A percentile compares a stretch with the other conserved stretches of the same genome.
Evolutionary conservation across 2,888 invertebrate genomes (phyloP).

Genomic region (Oithona nana): DNA sequence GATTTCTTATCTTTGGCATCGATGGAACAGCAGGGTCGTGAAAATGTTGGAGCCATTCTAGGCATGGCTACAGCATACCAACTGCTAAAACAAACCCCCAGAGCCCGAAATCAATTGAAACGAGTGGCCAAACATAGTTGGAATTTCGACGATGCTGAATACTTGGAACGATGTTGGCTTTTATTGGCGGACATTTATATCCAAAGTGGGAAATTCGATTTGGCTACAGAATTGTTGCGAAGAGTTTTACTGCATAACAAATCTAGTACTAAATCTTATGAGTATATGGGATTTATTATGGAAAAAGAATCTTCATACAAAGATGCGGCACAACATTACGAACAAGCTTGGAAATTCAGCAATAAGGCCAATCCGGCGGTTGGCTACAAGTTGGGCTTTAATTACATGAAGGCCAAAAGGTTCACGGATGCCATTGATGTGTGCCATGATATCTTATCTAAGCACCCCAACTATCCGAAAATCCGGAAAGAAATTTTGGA

Average conservation of each 20-base stretch:
- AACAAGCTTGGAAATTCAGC: constrained; percentile 64
- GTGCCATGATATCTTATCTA: constrained; percentile 58
- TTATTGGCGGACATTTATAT: constrained; percentile 76
- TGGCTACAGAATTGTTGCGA: constrained; percentile 57
- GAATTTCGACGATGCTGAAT: constrained; percentile 90
- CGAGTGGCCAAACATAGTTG: constrained; percentile 62
- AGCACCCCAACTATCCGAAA: constrained; percentile 70
- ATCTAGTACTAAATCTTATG: constrained; percentile 75
- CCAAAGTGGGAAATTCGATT: constrained; percentile 58
- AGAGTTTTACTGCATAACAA: constrained; percentile 59
- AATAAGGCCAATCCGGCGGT: constrained; percentile 34
- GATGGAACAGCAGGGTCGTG: constrained; percentile 40
- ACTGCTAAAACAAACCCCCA: constrained; percentile 47
- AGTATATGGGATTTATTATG: constrained; percentile 60
- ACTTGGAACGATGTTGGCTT: constrained; percentile 85
- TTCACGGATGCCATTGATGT: constrained; percentile 81
- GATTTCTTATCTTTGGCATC: constrained; percentile 51
- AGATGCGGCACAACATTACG: constrained; percentile 61
- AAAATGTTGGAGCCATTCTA: constrained; percentile 65
- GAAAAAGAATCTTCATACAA: constrained; percentile 83
- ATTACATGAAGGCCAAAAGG: constrained; percentile 66
- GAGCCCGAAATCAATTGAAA: constrained; percentile 62
- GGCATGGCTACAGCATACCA: constrained; percentile 68
- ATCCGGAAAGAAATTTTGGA: constrained; percentile 83
- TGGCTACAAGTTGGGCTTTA: constrained; percentile 78